Conservation (phyloP, 2,797 vertebrate genomes). For the Huso huso region DNA sequence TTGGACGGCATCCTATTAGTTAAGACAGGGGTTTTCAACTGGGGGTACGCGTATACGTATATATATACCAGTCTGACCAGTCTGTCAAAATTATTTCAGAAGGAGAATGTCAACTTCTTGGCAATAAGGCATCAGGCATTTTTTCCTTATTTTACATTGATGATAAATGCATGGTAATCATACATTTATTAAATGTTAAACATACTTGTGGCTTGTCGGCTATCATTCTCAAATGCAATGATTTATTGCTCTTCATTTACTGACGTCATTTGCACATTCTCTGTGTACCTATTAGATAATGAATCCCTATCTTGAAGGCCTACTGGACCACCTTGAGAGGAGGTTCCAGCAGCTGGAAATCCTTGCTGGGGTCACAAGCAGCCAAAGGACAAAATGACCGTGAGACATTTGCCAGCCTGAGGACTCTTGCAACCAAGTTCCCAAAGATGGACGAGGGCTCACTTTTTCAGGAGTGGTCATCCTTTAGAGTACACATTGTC, state of each 20-base stretch:
- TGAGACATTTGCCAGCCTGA: not conserved
- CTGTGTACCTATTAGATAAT: conserved; percentile 12
- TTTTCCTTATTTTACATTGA: too few species aligned
- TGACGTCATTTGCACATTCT: not conserved
- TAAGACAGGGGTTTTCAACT: too few species aligned
- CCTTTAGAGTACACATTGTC: conserved; percentile 10
- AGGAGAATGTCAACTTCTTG: conserved; percentile 15
- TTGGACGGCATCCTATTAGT: too few species aligned
- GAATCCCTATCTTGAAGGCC: conserved; percentile 11
- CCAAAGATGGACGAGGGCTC: not conserved
- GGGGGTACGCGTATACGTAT: too few species aligned
- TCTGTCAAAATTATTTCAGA: conserved; percentile 13
- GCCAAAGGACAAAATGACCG: conserved; percentile 4
- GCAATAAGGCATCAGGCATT: conserved; percentile 10
- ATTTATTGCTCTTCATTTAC: not conserved
- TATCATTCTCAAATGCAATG: too few species aligned
- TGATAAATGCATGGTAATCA: too few species aligned
- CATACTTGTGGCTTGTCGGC: too few species aligned
- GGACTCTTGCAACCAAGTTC: conserved; percentile 7
- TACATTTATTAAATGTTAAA: not conserved
- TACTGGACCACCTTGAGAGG: conserved; percentile 12
- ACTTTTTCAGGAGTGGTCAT: conserved; percentile 8
- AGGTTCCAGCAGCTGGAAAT: conserved; percentile 13
- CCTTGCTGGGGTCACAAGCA: conserved; percentile 9
- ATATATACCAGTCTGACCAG: not conserved